Percentiles rank a stretch among this genome's conserved stretches.
phyloP scores from a whole-genome alignment of 2,888 invertebrate genomes.

The Bimastos eiseni region DNA sequence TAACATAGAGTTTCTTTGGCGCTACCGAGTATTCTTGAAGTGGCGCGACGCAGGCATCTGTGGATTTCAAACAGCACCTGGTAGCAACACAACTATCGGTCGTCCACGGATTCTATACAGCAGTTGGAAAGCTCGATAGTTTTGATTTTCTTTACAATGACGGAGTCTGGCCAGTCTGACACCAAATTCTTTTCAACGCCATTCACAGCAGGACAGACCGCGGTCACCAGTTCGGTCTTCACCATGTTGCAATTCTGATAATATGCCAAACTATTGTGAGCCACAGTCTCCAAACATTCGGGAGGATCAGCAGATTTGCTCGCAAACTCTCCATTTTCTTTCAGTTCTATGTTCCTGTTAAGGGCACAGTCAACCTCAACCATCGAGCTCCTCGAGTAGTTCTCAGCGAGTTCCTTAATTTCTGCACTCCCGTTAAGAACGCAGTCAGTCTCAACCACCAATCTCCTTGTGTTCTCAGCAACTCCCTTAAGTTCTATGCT shows the following conservation, averaged over 20 bases:
- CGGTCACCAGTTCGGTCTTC: not conserved
- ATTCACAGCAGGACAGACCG: not conserved
- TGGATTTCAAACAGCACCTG: not conserved
- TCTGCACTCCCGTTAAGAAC: not conserved
- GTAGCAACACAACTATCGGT: not conserved
- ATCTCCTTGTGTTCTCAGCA: not conserved
- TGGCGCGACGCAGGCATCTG: not conserved
- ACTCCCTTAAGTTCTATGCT: not conserved
- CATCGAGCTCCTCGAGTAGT: not conserved
- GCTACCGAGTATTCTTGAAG: not conserved
- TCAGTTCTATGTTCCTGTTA: not conserved
- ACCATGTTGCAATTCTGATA: not conserved
- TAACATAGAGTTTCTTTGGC: not conserved
- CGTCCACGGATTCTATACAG: constrained; percentile 1
- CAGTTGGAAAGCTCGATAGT: constrained; percentile 4
- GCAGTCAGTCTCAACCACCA: not conserved
- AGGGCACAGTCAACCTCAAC: not conserved
- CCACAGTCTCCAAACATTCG: not conserved
- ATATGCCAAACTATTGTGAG: not conserved
- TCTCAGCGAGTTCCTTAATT: not conserved
- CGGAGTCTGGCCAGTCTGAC: not conserved
- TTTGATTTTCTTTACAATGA: not conserved
- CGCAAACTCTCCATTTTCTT: not conserved
- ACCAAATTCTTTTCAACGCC: not conserved
- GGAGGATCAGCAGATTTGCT: not conserved